These are phyloP conservation scores for Torymus texanus DNA, from an alignment of 2,888 invertebrate species.

Conservation along the genomic window DNA sequence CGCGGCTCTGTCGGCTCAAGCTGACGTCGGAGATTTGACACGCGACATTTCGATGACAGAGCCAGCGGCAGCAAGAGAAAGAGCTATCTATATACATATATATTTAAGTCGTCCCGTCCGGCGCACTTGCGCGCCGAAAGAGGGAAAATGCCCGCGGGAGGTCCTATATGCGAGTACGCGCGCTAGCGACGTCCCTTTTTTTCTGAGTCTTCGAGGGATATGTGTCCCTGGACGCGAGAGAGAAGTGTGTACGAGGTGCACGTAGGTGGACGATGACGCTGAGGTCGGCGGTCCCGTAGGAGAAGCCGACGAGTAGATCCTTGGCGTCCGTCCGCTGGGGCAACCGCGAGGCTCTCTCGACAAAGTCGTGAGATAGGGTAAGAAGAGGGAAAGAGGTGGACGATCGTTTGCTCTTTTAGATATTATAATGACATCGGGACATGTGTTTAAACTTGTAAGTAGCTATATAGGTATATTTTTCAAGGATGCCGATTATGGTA, in stretches of 20 bases:
- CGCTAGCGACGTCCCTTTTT: constrained; percentile 20
- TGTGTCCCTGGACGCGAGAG: background rate
- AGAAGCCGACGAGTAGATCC: background rate
- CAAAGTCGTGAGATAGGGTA: no score
- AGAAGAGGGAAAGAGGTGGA: no score
- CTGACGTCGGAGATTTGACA: constrained; percentile 63
- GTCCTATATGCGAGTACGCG: background rate
- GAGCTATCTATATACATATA: constrained; percentile 57
- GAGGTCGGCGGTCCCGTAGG: constrained; percentile 34
- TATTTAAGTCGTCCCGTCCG: no score
- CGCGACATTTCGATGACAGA: constrained; percentile 62
- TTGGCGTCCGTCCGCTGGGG: no score
- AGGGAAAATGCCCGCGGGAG: constrained; percentile 46
- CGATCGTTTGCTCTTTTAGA: no score
- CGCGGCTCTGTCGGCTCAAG: constrained; percentile 59
- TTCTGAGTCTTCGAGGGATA: constrained; percentile 25
- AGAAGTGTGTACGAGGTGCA: background rate
- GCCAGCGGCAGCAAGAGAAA: constrained; percentile 52
- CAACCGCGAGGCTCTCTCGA: no score
- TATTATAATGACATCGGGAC: no score
- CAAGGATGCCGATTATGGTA: no score
- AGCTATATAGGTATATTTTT: no score
- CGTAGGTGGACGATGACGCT: background rate
- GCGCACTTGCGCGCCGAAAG: constrained; percentile 28
- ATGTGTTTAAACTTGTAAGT: no score